Evolutionary conservation across 2,113 vertebrate species (phyloP), one percentile per base, ranked within the genome.

Genomic region (Anarhynchus alexandrinus): DNA sequence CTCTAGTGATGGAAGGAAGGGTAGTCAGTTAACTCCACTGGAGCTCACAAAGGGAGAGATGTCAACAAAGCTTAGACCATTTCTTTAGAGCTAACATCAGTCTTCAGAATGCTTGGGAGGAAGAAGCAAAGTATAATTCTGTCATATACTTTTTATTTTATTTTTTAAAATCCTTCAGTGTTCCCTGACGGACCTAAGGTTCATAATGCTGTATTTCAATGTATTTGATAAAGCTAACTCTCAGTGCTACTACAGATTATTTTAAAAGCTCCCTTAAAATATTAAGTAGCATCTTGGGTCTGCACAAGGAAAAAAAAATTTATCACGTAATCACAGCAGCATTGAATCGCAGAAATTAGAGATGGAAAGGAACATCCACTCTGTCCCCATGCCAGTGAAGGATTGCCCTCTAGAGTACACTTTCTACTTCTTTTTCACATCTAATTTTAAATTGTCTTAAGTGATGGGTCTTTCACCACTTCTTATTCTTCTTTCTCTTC

Each of bases 231-330:
- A 87, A 90, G 58, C 32, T 62, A 83, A 84, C 34, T 93, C 74
- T 71, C 94, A 74, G 9, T 58, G 27, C 47, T 79, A 17, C 73
- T 69, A 82, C 77, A 82, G 86, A 90, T 95, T 95, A 97, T 91
- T 93, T 96, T 93, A 86, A 96, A 94, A 82, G 19, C 11, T 61
- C 22, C 62, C 74, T 96, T 92, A 92, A 95, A 87, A 92, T 88
- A 71, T 59, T 86, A 85, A 95, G 15, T 77, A 85, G 36, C 67
- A 94, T 80, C 88, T 92, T 62, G 73, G 81, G 52, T 66, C 81
- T 42, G 66, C 42, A 96, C 19, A 82, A 90, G 45, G 29, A 51
- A 86, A 96, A 93, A 70, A 97, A 90, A 76, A 49, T 49, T 55
- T 29, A 96, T 70, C 61, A 88, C 65, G 15, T 84, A 87, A 82